Evolutionary conservation across 2,113 vertebrate genomes (phyloP).

Genomic region (Columbina picui): DNA sequence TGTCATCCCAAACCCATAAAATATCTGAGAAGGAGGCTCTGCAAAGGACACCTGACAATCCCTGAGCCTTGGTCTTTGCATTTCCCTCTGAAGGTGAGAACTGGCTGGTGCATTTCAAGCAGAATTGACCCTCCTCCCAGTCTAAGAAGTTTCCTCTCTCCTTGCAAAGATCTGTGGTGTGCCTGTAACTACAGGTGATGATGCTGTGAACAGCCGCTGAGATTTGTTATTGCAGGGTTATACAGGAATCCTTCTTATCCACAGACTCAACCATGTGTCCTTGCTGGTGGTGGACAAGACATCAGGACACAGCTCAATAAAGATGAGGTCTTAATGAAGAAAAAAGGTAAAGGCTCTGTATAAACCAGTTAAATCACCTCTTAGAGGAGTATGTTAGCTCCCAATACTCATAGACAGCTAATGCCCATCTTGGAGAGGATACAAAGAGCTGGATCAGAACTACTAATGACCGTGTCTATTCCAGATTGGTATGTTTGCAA

Average conservation of each 20-base stretch:
- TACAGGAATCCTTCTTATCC: neutral
- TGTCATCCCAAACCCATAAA: neutral
- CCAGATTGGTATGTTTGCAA: constrained; percentile 46
- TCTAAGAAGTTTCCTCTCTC: neutral
- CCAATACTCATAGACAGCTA: neutral
- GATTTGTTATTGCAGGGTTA: neutral
- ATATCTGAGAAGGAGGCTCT: neutral
- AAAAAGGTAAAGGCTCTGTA: neutral
- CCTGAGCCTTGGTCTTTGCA: neutral
- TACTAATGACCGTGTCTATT: constrained; percentile 16
- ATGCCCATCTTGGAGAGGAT: neutral
- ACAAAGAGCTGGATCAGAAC: constrained; percentile 11
- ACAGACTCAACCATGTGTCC: fast-evolving
- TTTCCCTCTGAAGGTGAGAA: neutral
- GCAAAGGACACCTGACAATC: neutral
- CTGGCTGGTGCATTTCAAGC: neutral
- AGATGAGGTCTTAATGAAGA: neutral
- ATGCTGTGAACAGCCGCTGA: neutral
- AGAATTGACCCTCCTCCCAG: neutral
- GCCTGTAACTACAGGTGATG: neutral
- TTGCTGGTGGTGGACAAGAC: neutral
- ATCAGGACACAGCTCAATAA: neutral
- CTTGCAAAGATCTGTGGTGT: neutral
- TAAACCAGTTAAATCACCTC: neutral
- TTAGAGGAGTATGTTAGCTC: neutral